phyloP scores from a whole-genome alignment of 2,113 vertebrate genomes.

The Ursus arctos region DNA sequence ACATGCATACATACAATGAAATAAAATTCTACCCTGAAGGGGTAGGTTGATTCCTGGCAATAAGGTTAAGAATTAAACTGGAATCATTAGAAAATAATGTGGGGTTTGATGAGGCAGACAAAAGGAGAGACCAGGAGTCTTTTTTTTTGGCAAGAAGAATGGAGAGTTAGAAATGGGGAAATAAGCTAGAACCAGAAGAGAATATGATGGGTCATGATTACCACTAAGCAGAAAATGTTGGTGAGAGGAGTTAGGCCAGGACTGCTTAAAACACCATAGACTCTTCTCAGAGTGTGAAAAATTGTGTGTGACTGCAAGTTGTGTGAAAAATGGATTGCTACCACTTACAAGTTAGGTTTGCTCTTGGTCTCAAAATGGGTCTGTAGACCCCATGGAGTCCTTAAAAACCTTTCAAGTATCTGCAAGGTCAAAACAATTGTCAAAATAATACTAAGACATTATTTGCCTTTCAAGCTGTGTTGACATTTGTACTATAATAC shows the following conservation, averaged over 20 bases:
- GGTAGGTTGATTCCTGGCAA: neutral
- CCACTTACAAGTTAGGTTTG: neutral
- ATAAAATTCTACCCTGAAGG: constrained; percentile 14
- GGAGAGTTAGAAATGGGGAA: neutral
- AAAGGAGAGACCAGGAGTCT: constrained; percentile 6
- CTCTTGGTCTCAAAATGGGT: neutral
- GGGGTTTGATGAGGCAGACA: neutral
- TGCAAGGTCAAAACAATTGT: neutral
- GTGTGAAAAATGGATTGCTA: neutral
- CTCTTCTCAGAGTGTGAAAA: neutral
- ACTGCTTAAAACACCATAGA: neutral
- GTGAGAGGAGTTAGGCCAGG: neutral
- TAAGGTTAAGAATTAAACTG: constrained; percentile 9
- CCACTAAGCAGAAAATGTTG: neutral
- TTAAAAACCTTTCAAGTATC: neutral
- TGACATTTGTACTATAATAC: constrained; percentile 14
- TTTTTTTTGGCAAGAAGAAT: constrained; percentile 11
- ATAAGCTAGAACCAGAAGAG: neutral
- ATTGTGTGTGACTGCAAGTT: neutral
- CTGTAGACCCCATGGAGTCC: neutral
- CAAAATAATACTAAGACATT: neutral
- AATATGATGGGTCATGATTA: neutral
- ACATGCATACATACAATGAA: neutral
- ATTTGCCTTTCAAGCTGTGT: neutral
- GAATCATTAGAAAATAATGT: constrained; percentile 2